These are phyloP conservation scores for Cardiocondyla obscurior DNA, from an alignment of 1,140 invertebrate genomes.

Conservation along the genomic window DNA sequence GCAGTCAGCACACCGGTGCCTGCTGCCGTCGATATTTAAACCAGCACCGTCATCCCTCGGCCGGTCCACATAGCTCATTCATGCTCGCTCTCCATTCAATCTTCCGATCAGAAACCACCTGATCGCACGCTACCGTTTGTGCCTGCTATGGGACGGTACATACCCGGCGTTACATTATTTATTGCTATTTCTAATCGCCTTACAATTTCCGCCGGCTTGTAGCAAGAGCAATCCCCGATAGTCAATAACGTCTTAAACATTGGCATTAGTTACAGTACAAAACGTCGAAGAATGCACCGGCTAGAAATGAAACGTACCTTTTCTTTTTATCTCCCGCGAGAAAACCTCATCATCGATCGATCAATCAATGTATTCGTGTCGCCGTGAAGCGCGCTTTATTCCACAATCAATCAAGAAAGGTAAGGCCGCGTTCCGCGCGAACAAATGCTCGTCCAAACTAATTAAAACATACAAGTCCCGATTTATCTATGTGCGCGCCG, in stretches of 20 bases:
- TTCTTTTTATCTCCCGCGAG: neutral
- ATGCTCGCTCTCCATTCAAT: constrained; percentile 60
- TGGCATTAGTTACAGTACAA: constrained; percentile 3
- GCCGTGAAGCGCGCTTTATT: constrained; percentile 28
- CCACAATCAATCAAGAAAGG: constrained; percentile 43
- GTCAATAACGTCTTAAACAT: constrained; percentile 5
- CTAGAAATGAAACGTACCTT: constrained; percentile 24
- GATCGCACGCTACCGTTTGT: constrained; percentile 26
- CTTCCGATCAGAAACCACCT: constrained; percentile 3
- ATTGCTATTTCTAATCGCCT: constrained; percentile 24
- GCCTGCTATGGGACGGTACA: neutral
- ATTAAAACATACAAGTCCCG: constrained; percentile 32
- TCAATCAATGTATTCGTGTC: constrained; percentile 37
- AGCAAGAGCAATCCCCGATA: neutral
- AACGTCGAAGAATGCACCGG: neutral
- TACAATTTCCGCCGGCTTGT: neutral
- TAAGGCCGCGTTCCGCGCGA: constrained; percentile 27
- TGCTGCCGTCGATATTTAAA: constrained; percentile 70
- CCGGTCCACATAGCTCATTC: constrained; percentile 69
- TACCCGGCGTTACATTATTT: constrained; percentile 6
- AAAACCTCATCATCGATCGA: constrained; percentile 54
- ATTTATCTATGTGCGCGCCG: constrained; percentile 6
- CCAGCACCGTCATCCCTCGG: constrained; percentile 71
- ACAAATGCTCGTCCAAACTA: constrained; percentile 44
- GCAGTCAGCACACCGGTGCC: constrained; percentile 30